A percentile compares a stretch with the other conserved stretches of the same genome.
phyloP scores from a whole-genome alignment of 2,888 invertebrate species.

The Octonoba sinensis region DNA sequence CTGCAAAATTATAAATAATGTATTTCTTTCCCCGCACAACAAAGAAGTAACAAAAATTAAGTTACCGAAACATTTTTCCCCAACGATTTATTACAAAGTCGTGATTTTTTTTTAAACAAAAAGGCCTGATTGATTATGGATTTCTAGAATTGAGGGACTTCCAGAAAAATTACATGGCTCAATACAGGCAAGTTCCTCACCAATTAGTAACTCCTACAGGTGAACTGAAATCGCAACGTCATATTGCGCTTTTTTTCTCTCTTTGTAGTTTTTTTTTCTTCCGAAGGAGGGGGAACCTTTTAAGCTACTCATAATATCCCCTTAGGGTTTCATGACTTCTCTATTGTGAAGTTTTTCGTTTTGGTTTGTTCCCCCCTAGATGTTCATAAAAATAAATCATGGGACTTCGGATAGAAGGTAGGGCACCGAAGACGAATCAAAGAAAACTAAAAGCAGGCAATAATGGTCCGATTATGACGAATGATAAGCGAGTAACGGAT shows the following conservation, averaged over 20 bases:
- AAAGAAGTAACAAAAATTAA: slow-evolving; percentile 37
- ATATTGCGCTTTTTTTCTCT: slow-evolving; percentile 23
- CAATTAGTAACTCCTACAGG: slow-evolving; percentile 41
- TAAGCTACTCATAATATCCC: too few species aligned
- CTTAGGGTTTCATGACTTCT: neutral
- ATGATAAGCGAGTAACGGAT: slow-evolving; percentile 54
- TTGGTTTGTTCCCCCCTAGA: slow-evolving; percentile 35
- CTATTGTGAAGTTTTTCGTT: neutral
- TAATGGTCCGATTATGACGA: slow-evolving; percentile 55
- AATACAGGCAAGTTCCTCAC: slow-evolving; percentile 20
- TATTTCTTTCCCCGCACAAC: slow-evolving; percentile 24
- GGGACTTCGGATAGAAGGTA: slow-evolving; percentile 24
- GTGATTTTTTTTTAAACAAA: slow-evolving; percentile 23
- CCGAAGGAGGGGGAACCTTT: slow-evolving; percentile 4
- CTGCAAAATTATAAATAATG: slow-evolving; percentile 25
- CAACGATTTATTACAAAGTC: slow-evolving; percentile 49
- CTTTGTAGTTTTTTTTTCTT: neutral
- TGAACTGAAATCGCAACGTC: slow-evolving; percentile 28
- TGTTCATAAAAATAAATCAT: slow-evolving; percentile 55
- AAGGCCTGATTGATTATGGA: slow-evolving; percentile 43
- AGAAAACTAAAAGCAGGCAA: slow-evolving; percentile 30
- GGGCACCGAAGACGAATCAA: slow-evolving; percentile 28
- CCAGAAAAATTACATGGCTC: slow-evolving; percentile 31
- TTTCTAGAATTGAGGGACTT: slow-evolving; percentile 34
- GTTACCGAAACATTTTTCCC: slow-evolving; percentile 40